Base-by-base conservation (phyloP, 2,797 vertebrate genomes). In the Yasuhikotakia modesta region DNA sequence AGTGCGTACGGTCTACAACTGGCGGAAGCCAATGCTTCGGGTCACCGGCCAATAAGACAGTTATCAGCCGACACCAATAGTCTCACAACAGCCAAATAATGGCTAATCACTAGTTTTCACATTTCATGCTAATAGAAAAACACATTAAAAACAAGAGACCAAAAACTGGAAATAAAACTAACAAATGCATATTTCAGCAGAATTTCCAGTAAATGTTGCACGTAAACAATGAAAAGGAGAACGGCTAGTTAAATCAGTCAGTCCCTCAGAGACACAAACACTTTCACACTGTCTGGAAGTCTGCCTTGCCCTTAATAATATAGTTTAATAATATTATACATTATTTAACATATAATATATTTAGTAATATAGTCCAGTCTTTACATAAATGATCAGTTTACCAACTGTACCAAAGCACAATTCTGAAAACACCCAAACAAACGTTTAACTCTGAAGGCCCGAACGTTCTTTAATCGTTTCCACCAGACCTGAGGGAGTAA, bases 231-330 rank as follows among this genome's bases (percentile, higher is more conserved):
- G 27, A 27, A 27, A 27, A 27, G 27, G 27, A 65, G 69, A 61
- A 77, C n/a, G 7, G 71, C 68, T 79, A 32, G 10, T 76, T 69
- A 77, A 77, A 84, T 43, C 22, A 39, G 61, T 55, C 17, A 58
- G 32, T 55, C 60, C 46, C 63, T 35, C 60, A 39, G 58, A 53
- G 55, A 81, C 30, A 70, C 19, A 63, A 46, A 82, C 69, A 78
- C 60, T 30, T 68, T 76, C 21, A 72, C 50, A 73, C 48, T 19
- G 53, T 21, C 43, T 45, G 50, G 66, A 52, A 71, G 24, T 19
- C 67, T 45, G 46, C 65, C 67, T 57, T 67, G 67, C 22, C 52
- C 45, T 35, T 48, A 48, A 48, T 1, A 48, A 48, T 2, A 48
- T 17, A 14, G 17, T 48, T 16, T 16, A 48, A 7, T 70, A 60